Percentiles rank a stretch among this genome's conserved stretches.
Conservation (phyloP, 1,140 invertebrate genomes). For the Phymorhynchus buccinoides region DNA sequence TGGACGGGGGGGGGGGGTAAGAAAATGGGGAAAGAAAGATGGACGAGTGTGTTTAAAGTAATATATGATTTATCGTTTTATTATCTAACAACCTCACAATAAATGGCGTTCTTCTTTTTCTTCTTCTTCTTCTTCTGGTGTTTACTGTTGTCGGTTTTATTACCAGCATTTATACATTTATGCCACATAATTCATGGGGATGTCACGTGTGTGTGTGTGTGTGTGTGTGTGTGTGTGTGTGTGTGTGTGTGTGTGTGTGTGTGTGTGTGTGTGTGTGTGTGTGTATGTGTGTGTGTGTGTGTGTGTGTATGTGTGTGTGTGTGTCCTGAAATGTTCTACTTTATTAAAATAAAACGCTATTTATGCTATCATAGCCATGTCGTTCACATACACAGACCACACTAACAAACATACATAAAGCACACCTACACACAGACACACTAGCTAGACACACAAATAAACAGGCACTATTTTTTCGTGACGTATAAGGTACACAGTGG, state of each 20-base stretch:
- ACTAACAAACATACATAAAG: not conserved
- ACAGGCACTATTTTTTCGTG: not conserved
- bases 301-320: too few species aligned
- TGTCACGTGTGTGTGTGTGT: too few species aligned
- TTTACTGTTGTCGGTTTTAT: too few species aligned
- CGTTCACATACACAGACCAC: not conserved
- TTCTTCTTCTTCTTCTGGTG: too few species aligned
- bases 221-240: too few species aligned
- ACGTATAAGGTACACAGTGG: conserved; percentile 5
- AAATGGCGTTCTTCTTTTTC: not conserved
- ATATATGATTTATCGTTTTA: not conserved
- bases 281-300: not conserved
- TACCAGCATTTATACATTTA: too few species aligned
- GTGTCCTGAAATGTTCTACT: too few species aligned
- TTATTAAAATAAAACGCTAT: too few species aligned
- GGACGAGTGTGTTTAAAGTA: not conserved
- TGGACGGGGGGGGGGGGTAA: not conserved
- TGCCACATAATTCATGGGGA: too few species aligned
- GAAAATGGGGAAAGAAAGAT: not conserved
- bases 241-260: too few species aligned
- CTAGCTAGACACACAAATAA: not conserved
- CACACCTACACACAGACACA: not conserved
- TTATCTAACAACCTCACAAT: not conserved
- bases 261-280: not conserved
- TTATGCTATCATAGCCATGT: too few species aligned